phyloP scores from a whole-genome alignment of 2,888 invertebrate species.

The Erebia palarica region DNA sequence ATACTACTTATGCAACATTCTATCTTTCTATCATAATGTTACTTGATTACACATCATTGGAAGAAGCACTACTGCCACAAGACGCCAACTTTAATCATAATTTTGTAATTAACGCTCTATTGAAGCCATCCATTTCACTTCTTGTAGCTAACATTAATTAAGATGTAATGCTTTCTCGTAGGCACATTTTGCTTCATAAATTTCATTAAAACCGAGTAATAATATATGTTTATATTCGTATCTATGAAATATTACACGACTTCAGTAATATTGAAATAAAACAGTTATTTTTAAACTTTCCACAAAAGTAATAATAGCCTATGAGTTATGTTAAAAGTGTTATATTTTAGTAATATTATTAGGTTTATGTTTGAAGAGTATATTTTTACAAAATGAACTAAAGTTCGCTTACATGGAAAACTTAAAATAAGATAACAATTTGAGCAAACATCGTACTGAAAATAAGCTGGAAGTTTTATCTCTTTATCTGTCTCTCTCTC shows the following conservation, averaged over 20 bases:
- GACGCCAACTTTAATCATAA: slow-evolving; percentile 39
- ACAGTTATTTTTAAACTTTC: neutral
- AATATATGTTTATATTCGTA: slow-evolving; percentile 33
- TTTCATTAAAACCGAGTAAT: slow-evolving; percentile 35
- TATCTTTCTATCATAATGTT: neutral
- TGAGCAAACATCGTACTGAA: too few relatives aligned
- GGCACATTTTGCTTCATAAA: slow-evolving; percentile 37
- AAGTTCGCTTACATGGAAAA: too few relatives aligned
- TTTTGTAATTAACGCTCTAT: slow-evolving; percentile 41
- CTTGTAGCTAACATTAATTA: slow-evolving; percentile 39
- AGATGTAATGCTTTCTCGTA: slow-evolving; percentile 37
- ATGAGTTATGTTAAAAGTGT: too few relatives aligned
- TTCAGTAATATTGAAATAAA: neutral
- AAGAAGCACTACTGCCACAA: slow-evolving; percentile 30
- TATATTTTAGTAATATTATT: too few relatives aligned
- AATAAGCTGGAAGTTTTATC: too few relatives aligned
- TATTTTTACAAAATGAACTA: too few relatives aligned
- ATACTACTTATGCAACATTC: neutral
- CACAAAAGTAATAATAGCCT: neutral
- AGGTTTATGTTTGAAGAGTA: too few relatives aligned
- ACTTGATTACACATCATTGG: slow-evolving; percentile 26
- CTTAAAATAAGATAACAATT: too few relatives aligned
- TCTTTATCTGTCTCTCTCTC: too few relatives aligned
- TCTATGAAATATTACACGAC: slow-evolving; percentile 15
- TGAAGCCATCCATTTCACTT: slow-evolving; percentile 41